Percentiles rank a stretch among this genome's conserved stretches.
Evolutionary conservation across 2,113 vertebrate species (phyloP).

Genomic region (Gracilinanus agilis): DNA sequence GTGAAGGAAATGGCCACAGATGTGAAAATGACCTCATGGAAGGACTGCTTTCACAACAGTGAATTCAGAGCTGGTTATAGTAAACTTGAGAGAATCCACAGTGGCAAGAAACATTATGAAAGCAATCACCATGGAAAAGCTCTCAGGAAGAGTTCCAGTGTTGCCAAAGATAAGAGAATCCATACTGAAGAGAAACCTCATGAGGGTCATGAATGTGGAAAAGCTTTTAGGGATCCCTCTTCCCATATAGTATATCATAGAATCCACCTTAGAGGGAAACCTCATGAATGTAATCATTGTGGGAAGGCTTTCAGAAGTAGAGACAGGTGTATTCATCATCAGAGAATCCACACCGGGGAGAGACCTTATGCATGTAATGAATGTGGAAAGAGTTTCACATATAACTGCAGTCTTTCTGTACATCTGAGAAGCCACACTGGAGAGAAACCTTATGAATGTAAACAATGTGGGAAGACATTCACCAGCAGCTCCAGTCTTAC

Average conservation of each 20-base stretch:
- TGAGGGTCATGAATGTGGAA: too few species aligned
- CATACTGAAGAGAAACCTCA: too few species aligned
- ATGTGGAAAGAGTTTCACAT: too few species aligned
- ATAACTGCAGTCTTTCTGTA: too few species aligned
- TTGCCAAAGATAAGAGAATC: neutral
- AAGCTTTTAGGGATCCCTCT: too few species aligned
- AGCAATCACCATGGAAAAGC: neutral
- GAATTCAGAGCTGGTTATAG: neutral
- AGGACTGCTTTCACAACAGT: neutral
- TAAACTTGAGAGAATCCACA: neutral
- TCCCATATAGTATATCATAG: too few species aligned
- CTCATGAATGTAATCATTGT: neutral
- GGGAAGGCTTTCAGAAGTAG: neutral
- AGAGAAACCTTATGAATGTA: too few species aligned
- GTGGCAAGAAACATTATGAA: neutral
- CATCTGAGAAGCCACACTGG: too few species aligned
- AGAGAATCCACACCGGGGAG: neutral
- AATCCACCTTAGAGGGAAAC: neutral
- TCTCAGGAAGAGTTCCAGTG: too few species aligned
- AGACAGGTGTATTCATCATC: neutral
- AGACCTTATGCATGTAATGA: too few species aligned
- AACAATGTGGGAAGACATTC: too few species aligned
- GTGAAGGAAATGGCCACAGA: neutral
- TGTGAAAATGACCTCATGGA: neutral
- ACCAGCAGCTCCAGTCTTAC: too few species aligned